Base-by-base conservation (phyloP, 2,888 invertebrate genomes). In the Agrochola lychnidis region DNA sequence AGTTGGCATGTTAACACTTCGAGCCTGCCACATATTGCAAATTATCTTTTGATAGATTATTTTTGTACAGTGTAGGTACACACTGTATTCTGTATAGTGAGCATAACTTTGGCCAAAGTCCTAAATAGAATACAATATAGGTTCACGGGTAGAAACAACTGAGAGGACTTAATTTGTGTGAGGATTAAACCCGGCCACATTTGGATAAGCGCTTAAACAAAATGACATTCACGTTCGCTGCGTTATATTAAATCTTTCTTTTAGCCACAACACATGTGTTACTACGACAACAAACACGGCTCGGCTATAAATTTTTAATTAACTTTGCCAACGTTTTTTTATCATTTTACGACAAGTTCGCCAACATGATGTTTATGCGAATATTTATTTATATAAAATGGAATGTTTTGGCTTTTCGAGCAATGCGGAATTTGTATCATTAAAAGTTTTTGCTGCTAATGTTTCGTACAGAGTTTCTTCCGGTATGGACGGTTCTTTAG, bases 251-350 rank as follows among this genome's bases (percentile, higher is more conserved):
- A 84, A 87, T 87, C 66, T 75, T 82, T 79, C 36, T 73, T 72
- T 73, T n/a, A 80, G 73, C 69, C 74, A 70, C 78, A 80, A 82
- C 70, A 83, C 76, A 81, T 73, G 78, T 83, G 73, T 76, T 81
- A 48, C 75, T 51, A 77, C 63, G 66, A 69, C 82, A 79, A 83
- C 82, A 87, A 85, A 87, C 82, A 82, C 76, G 57, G 76, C 40
- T 48, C 74, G 53, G 72, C 67, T 14, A 87, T 82, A 87, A 82
- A 80, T 76, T 71, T 80, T 83, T 85, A 85, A 85, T 85, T 85
- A 86, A 79, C 82, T 79, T 76, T 64, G 70, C 61, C 72, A 66
- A 70, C 82, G 76, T 72, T 79, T 81, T 79, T 83, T 70, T 70
- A 77, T 62, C 48, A 79, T 79, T 86, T 83, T 80, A 86, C 73